Percentiles rank a stretch among this genome's conserved stretches.
phyloP scores from a whole-genome alignment of 2,113 vertebrate genomes.

The Pagrus major region DNA sequence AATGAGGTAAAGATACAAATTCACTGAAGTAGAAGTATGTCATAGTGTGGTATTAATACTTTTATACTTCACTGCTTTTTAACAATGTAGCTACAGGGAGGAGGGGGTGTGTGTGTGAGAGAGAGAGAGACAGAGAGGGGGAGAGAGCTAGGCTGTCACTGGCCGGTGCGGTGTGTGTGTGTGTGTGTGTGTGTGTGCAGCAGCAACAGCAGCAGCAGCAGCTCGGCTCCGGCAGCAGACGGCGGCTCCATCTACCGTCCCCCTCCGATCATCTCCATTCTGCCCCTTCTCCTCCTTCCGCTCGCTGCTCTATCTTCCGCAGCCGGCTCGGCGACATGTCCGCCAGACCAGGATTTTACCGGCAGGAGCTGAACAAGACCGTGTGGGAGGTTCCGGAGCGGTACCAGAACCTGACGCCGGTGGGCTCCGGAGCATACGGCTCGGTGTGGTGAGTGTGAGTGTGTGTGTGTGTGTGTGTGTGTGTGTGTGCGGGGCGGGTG shows the following conservation, averaged over 20 bases:
- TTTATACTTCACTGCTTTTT: too few relatives aligned
- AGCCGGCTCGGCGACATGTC: constrained; percentile 64
- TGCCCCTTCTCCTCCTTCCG: background rate
- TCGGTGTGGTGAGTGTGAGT: constrained; percentile 96
- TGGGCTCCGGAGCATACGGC: constrained; percentile 96
- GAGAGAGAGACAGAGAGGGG: background rate
- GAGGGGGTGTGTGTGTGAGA: background rate
- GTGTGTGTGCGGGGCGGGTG: constrained; percentile 15
- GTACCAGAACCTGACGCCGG: constrained; percentile 96
- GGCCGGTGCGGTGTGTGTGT: constrained; percentile 20
- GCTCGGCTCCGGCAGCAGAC: constrained; percentile 42
- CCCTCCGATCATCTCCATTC: background rate
- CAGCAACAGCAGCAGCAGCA: constrained; percentile 31
- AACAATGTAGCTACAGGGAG: background rate
- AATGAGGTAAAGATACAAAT: too few relatives aligned
- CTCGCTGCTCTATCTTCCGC: background rate
- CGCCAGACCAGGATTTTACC: constrained; percentile 92
- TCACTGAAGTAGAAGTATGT: too few relatives aligned
- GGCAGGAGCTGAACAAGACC: constrained; percentile 98
- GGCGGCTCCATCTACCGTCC: constrained; percentile 25
- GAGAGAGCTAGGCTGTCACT: constrained; percentile 16
- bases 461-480: constrained; percentile 81
- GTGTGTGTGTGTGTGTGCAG: constrained; percentile 6
- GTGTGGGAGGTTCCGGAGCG: constrained; percentile 97
- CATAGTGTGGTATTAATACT: background rate